Evolutionary conservation across 2,797 vertebrate species (phyloP), one percentile per base, ranked within the genome.

Genomic region (Pelobates cultripes): DNA sequence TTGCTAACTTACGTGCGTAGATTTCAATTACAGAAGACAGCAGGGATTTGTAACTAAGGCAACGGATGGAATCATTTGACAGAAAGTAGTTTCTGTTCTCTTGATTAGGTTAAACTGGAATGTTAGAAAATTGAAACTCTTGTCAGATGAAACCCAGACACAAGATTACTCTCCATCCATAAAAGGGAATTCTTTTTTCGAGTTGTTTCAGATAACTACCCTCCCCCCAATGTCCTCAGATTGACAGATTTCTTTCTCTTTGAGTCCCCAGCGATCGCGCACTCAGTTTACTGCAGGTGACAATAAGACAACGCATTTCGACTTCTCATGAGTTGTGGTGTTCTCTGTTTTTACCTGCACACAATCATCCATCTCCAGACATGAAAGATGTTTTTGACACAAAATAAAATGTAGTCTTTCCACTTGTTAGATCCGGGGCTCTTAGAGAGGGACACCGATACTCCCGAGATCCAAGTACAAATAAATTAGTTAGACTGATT

Each of bases 41-140:
- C 71, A 84, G 93, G 92, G 93, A 93, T 92, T 94, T 93, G 92
- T 93, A 93, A 87, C 92, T 93, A 93, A 91, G 91, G 92, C 91
- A 94, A 93, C 92, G 91, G 86, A 90, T 93, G 90, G 90, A 92
- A 91, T 93, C 87, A 90, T 92, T 91, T 94, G 91, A 91, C 92
- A 89, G 89, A 88, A 91, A 92, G 89, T 91, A 91, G 89, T 92
- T 94, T 91, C 14, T 93, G 88, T 92, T 93, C 88, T 89, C 78
- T 86, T 88, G 91, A 93, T 93, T 90, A 92, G 86, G 92, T 92
- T 90, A 90, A 91, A 92, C 92, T 78, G 57, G 86, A 92, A 88
- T 86, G 86, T 88, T 85, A 85, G 88, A 92, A 92, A 90, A 91
- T 88, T 89, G 88, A 89, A 92, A 88, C 81, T 81, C 77, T 82